Base-by-base conservation (phyloP, 2,888 invertebrate species). In the Cryptocephalus moraei region DNA sequence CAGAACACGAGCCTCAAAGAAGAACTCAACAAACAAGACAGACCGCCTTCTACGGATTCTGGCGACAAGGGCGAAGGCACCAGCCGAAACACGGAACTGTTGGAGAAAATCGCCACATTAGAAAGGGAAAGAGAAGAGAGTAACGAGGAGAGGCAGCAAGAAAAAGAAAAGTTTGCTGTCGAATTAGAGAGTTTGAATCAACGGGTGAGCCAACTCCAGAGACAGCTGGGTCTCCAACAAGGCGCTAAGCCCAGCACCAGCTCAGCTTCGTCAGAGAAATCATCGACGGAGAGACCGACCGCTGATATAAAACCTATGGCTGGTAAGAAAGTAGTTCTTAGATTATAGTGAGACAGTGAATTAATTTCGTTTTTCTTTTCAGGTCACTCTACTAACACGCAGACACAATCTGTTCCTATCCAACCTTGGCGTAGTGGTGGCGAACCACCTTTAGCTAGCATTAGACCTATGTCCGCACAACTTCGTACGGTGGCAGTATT, bases 251-350 rank as follows among this genome's bases (percentile, higher is more conserved):
- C 87, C 13, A 79, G 81, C 38, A 78, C 80, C 2, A 80, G 84
- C 58, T 79, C 86, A 52, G 75, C 81, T 58, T 72, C 81, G 62
- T 69, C 78, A 1, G 75, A 77, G 36, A 78, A 77, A 55, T 69
- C 72, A 1, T 71, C 73, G 2, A 71, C 72, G 0, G 82, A 82
- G 55, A 79, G 82, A 32, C 80, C 82, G 22, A 94, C 92, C 1
- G 94, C 94, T 6, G 94, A 94, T 65, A 94, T 94, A 39, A 91
- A 91, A 68, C 94, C 94, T 0, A 91, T 94, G 85, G 87, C 93
- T 3, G 90, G 90, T 59, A 75, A 70, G 41, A 59, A 66, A 45
- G 33, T 41, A 13, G 34, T 32, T 32, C 32, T 42, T 41, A 41
- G 31, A 9, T 6, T 9, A 41, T 31, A 41, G 32, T 14, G 41